phyloP scores from a whole-genome alignment of 2,888 invertebrate species.

The Tetanocera ferruginea region DNA sequence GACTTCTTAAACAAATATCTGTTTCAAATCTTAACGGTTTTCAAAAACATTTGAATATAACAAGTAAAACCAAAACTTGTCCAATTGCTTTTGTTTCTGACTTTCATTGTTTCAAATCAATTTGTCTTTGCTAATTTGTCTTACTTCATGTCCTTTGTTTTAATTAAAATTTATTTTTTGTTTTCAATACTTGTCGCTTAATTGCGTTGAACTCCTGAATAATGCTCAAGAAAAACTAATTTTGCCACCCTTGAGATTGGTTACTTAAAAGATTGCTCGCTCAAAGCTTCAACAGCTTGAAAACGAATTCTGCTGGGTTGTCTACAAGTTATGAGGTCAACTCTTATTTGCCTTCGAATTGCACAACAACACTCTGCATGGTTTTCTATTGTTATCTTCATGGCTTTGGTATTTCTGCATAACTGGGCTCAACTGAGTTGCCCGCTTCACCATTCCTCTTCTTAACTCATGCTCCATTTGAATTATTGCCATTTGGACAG shows the following conservation, averaged over 20 bases:
- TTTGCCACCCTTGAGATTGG: not conserved
- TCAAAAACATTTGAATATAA: too few species aligned
- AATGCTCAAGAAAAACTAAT: not conserved
- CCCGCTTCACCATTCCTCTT: not conserved
- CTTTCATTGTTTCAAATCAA: too few species aligned
- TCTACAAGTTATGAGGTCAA: not conserved
- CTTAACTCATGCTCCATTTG: conserved; percentile 18
- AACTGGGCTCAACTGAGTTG: not conserved
- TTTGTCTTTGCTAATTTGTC: too few species aligned
- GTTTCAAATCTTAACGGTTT: too few species aligned
- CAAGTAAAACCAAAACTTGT: too few species aligned
- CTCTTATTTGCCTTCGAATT: not conserved
- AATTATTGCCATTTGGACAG: conserved; percentile 40
- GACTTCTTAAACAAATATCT: too few species aligned
- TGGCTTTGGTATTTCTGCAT: not conserved
- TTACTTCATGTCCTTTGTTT: not conserved
- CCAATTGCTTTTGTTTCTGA: too few species aligned
- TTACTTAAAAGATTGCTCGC: too few species aligned
- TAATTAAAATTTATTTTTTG: not conserved
- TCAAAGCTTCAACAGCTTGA: not conserved
- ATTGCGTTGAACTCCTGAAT: not conserved
- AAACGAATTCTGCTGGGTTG: not conserved
- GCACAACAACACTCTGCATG: not conserved
- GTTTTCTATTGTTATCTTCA: not conserved
- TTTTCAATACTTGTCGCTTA: not conserved